Percentiles rank a stretch among this genome's conserved stretches.
Conservation (phyloP, 1,140 invertebrate species). For the Trichoplusia ni region DNA sequence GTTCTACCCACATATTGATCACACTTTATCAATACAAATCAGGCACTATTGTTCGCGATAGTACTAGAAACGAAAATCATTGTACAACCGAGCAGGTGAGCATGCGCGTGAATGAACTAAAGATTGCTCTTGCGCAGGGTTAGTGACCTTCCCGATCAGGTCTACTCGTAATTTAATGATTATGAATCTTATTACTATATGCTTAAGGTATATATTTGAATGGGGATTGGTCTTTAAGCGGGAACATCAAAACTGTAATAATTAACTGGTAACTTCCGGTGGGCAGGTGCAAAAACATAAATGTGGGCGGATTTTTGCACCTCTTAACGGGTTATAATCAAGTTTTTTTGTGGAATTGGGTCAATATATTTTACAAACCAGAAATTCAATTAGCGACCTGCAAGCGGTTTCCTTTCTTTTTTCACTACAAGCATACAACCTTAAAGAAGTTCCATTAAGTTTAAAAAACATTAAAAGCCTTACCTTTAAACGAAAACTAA, state of each 20-base stretch:
- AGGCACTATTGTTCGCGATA: constrained; percentile 10
- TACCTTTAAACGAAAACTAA: too few species aligned
- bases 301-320: constrained; percentile 13
- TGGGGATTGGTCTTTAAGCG: neutral
- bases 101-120: constrained; percentile 29
- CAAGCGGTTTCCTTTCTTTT: too few species aligned
- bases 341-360: neutral
- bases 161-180: constrained; percentile 1
- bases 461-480: too few species aligned
- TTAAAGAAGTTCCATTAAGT: too few species aligned
- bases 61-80: constrained; percentile 21
- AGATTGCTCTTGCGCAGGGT: constrained; percentile 18
- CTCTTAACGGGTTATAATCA: neutral
- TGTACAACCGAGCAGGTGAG: constrained; percentile 20
- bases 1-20: neutral
- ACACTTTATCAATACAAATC: constrained; percentile 4
- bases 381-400: too few species aligned
- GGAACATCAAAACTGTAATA: constrained; percentile 19
- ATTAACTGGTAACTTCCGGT: neutral
- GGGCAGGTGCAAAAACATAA: constrained; percentile 16
- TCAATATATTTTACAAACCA: too few species aligned
- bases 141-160: constrained; percentile 9
- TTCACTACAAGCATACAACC: too few species aligned
- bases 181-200: neutral
- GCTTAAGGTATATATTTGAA: constrained; percentile 3